These are phyloP conservation scores for Crypturellus undulatus DNA, from an alignment of 2,113 vertebrate species.

Conservation along the genomic window DNA sequence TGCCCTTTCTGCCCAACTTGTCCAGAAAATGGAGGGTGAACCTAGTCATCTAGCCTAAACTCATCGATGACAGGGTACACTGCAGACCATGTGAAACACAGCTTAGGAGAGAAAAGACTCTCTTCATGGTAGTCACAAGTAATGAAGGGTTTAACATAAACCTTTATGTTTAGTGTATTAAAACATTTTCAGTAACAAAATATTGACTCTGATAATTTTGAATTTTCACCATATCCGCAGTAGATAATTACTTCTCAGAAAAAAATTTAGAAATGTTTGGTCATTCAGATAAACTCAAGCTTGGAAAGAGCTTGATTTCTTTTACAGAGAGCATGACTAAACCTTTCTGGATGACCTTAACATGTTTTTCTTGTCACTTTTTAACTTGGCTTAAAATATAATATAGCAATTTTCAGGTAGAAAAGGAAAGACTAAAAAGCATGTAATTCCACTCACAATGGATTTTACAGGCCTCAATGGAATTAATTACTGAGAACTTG, in stretches of 20 bases:
- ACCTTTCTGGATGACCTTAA: slow-evolving; percentile 18
- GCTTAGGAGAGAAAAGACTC: neutral
- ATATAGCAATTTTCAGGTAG: slow-evolving; percentile 56
- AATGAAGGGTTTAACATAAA: neutral
- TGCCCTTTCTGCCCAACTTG: neutral
- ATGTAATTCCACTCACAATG: slow-evolving; percentile 67
- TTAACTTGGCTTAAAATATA: slow-evolving; percentile 41
- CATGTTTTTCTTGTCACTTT: slow-evolving; percentile 10
- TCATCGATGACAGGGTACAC: neutral
- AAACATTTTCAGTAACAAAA: neutral
- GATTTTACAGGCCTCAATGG: slow-evolving; percentile 70
- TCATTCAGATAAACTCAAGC: neutral
- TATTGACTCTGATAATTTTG: neutral
- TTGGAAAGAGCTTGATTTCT: neutral
- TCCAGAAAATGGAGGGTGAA: neutral
- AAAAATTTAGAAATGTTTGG: neutral
- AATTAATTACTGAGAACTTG: slow-evolving; percentile 77
- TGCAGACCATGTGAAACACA: neutral
- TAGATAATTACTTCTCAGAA: neutral
- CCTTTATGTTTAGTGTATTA: neutral
- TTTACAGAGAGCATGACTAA: neutral
- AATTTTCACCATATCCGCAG: neutral
- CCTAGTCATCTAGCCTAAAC: neutral
- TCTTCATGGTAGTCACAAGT: neutral
- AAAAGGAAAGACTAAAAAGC: slow-evolving; percentile 64